Base-by-base conservation (phyloP, 2,797 vertebrate genomes). In the Salmo trutta region DNA sequence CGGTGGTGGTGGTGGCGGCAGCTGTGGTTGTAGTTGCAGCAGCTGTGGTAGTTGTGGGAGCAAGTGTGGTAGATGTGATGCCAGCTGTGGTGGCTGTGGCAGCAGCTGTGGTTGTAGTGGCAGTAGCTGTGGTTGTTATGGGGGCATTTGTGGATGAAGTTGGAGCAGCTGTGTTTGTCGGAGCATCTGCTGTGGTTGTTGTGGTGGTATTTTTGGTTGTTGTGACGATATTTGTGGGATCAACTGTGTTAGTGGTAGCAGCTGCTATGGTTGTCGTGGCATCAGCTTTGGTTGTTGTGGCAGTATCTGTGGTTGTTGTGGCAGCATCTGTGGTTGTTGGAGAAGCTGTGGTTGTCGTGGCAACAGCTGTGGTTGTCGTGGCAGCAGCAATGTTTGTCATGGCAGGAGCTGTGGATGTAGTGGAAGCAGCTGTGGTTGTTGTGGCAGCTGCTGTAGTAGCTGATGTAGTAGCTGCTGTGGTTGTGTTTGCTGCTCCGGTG, bases 401-500 rank as follows among this genome's bases (percentile, higher is more conserved):
- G 7, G 36, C 1, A 2, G 7, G 7, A 10, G 0, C 7, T 10
- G 36, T 41, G 1, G 36, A 10, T 41, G 36, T 41, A 0, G 2
- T 8, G 1, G 8, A 2, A 41, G 41, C 8, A 41, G 8, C 8
- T 41, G 1, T 41, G 36, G 6, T 8, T 8, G 36, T 8, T 1
- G 7, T 41, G 31, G n/a, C n/a, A n/a, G 31, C 3, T 4, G 4
- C 0, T 31, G 31, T 1, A 1, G 6, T 31, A 7, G 36, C 0
- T n/a, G n/a, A n/a, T 41, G 41, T 41, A 0, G 8, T 41, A 8
- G 41, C 1, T 1, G 36, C 36, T 41, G 0, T 41, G 36, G 36
- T 0, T 8, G 36, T 7, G 0, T 2, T 41, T 8, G 41, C 1
- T 1, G 36, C 36, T 41, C 1, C 7, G 1, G 0, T 41, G 36